Base-by-base conservation (phyloP, 2,113 vertebrate genomes). In the Drymodes brunneopygia region DNA sequence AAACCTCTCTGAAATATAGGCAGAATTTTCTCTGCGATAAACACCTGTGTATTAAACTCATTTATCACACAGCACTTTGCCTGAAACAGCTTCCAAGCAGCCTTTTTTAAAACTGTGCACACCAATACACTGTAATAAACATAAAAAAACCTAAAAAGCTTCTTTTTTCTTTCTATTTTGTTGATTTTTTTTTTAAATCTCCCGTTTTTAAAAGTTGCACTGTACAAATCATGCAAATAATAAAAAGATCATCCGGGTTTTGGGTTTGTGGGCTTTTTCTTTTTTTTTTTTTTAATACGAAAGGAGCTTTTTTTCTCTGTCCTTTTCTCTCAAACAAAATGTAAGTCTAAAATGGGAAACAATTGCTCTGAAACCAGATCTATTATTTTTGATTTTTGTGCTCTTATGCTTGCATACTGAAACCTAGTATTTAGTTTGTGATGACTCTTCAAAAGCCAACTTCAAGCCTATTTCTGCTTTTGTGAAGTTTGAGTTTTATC, bases 221-320 rank as follows among this genome's bases (percentile, higher is more conserved):
- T 47, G 6, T 42, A 51, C 11, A 86, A 58, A 50, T 19, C 7
- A 2, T 27, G 6, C 1, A 51, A 83, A 51, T 40, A 19, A 35
- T 51, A 44, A 21, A 20, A 11, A 0, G 2, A 40, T 31, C 6
- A 48, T 61, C 6, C 48, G 1, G 0, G 19, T 11, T 50, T 62
- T 0, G 1, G 2, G 11, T 15, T 60, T 60, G 13, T 29, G 13
- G 8, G 2, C 0, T 3, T 9, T 21, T 64, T 29, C 16, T 20
- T 35, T 1, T 3, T 25, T 4, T 17, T 33, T 25, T 36, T 44
- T 6, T 12, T 42, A 8, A 31, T 17, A 35, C 4, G 31, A 31
- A 42, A 44, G 8, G 3, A 29, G 10, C 1, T 6, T n/a, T 40
- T 65, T 29, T 27, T n/a, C 6, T 3, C 12, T 8, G n/a, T 35